A percentile compares a stretch with the other conserved stretches of the same genome.
phyloP scores from a whole-genome alignment of 2,888 invertebrate genomes.

The Drosophila recens region DNA sequence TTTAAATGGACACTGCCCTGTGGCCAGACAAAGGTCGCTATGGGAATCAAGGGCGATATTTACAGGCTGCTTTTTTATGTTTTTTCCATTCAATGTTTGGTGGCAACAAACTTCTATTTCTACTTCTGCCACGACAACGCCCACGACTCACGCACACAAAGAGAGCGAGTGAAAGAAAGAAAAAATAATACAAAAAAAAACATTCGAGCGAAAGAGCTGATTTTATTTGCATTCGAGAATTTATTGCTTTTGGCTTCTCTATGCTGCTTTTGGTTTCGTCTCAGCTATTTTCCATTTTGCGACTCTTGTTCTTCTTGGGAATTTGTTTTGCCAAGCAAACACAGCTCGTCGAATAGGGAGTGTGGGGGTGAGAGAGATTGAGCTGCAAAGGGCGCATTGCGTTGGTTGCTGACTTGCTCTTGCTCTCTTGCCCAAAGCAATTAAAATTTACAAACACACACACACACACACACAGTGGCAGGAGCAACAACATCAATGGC shows the following conservation, averaged over 20 bases:
- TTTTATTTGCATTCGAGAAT: slow-evolving; percentile 76
- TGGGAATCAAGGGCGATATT: slow-evolving; percentile 65
- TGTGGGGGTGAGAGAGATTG: slow-evolving; percentile 5
- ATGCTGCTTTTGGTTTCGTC: slow-evolving; percentile 38
- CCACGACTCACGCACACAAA: slow-evolving; percentile 25
- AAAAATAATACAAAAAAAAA: slow-evolving; percentile 11
- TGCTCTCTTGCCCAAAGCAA: slow-evolving; percentile 64
- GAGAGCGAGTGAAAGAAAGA: slow-evolving; percentile 4
- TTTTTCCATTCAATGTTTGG: slow-evolving; percentile 25
- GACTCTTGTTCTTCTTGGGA: slow-evolving; percentile 55
- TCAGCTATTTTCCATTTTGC: slow-evolving; percentile 48
- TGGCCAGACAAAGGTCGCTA: slow-evolving; percentile 58
- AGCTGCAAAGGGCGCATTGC: slow-evolving; percentile 37
- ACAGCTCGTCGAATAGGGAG: slow-evolving; percentile 17
- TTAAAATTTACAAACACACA: slow-evolving; percentile 60
- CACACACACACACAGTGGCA: slow-evolving; percentile 22
- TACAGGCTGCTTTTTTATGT: slow-evolving; percentile 18
- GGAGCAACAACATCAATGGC: slow-evolving; percentile 7
- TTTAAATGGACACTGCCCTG: slow-evolving; percentile 40
- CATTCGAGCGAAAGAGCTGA: slow-evolving; percentile 35
- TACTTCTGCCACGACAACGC: slow-evolving; percentile 37
- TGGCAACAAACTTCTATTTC: slow-evolving; percentile 13
- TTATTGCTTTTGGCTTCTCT: slow-evolving; percentile 65
- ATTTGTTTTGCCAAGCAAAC: slow-evolving; percentile 44
- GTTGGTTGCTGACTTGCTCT: slow-evolving; percentile 31